These are phyloP conservation scores for Drosophila percnosoma DNA, from an alignment of 2,888 invertebrate species.

Conservation along the genomic window DNA sequence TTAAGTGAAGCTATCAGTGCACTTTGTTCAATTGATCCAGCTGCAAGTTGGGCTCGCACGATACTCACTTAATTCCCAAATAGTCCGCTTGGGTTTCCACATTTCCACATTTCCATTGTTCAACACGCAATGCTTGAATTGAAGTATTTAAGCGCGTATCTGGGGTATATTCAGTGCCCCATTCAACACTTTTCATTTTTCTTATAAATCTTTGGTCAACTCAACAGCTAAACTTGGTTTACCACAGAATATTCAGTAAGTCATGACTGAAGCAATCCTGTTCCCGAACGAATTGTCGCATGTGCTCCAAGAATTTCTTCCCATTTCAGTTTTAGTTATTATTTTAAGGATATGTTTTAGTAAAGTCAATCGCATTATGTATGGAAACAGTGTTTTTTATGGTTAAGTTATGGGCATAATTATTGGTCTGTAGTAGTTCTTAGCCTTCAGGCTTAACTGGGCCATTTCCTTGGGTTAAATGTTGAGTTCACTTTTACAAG, in stretches of 20 bases:
- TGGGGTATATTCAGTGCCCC: neutral
- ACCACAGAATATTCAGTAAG: neutral
- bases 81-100: neutral
- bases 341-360: neutral
- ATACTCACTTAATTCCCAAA: constrained; percentile 16
- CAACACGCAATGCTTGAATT: constrained; percentile 3
- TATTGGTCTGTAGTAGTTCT: neutral
- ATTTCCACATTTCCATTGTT: constrained; percentile 11
- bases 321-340: neutral
- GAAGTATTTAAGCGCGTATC: constrained; percentile 6
- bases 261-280: neutral
- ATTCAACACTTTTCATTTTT: neutral
- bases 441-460: neutral
- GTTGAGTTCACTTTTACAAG: neutral
- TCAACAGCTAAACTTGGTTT: neutral
- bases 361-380: neutral
- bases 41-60: constrained; percentile 26
- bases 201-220: neutral
- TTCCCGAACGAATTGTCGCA: neutral
- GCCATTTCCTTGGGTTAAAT: neutral
- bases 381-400: neutral
- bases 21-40: constrained; percentile 39
- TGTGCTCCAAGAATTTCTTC: neutral
- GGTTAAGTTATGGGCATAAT: neutral
- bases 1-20: constrained; percentile 39